A percentile compares a stretch with the other conserved stretches of the same genome.
Evolutionary conservation across 37 sponge, comb jelly and placozoan species (phyloP).

Genomic region (Diacarnus erythraeanus): DNA sequence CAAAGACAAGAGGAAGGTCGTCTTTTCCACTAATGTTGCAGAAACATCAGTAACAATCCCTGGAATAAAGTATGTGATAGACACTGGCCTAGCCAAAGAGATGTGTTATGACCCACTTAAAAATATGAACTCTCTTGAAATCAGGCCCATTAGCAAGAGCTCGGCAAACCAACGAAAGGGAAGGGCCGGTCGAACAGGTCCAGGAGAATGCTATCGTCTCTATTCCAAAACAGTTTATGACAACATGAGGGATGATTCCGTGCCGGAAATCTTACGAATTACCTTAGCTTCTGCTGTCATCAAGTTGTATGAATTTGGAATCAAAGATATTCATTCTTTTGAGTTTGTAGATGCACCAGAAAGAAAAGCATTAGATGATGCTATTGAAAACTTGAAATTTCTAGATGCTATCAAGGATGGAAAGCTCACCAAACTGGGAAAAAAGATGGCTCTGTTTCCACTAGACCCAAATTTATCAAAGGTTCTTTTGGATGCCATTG

Average conservation of each 20-base stretch:
- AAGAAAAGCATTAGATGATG: slow-evolving; percentile 38
- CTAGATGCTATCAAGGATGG: slow-evolving; percentile 62
- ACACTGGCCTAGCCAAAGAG: slow-evolving; percentile 81
- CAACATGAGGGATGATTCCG: slow-evolving; percentile 36
- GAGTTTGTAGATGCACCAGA: slow-evolving; percentile 77
- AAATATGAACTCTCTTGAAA: slow-evolving; percentile 70
- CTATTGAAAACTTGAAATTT: slow-evolving; percentile 63
- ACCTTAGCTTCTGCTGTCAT: slow-evolving; percentile 54
- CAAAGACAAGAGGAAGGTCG: slow-evolving; percentile 56
- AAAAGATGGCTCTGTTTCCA: slow-evolving; percentile 59
- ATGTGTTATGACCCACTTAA: slow-evolving; percentile 62
- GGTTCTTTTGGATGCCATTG: slow-evolving; percentile 52
- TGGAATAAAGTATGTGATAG: slow-evolving; percentile 78
- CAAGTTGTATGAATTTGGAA: slow-evolving; percentile 73
- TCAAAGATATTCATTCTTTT: slow-evolving; percentile 59
- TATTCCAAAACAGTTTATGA: slow-evolving; percentile 49
- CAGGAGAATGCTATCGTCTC: slow-evolving; percentile 80
- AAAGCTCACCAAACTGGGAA: slow-evolving; percentile 56
- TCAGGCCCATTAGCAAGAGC: slow-evolving; percentile 58
- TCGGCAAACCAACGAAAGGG: slow-evolving; percentile 86
- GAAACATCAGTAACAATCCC: slow-evolving; percentile 92
- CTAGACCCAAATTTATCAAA: slow-evolving; percentile 67
- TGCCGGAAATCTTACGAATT: slow-evolving; percentile 75
- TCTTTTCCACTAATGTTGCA: slow-evolving; percentile 90
- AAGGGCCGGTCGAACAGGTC: slow-evolving; percentile 70